Evolutionary conservation across 2,797 vertebrate genomes (phyloP).

Genomic region (Anas bernieri): DNA sequence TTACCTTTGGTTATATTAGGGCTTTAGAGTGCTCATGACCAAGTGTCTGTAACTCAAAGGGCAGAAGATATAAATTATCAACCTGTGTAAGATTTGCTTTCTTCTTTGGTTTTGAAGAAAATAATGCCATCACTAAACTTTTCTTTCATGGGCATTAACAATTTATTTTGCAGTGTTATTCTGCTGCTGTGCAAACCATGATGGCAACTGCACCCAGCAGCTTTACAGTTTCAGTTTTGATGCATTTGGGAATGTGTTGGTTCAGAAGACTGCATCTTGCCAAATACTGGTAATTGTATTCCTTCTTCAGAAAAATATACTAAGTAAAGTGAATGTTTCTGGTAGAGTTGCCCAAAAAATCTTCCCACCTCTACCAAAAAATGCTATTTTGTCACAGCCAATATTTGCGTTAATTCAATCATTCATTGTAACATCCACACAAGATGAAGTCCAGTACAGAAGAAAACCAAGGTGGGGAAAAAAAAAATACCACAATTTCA

Average conservation of each 20-base stretch:
- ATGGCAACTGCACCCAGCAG: neutral
- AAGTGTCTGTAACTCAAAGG: neutral
- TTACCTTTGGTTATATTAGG: neutral
- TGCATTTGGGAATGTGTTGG: rapidly evolving
- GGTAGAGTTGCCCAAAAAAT: neutral
- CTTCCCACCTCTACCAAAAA: neutral
- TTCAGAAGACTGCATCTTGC: neutral
- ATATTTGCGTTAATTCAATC: neutral
- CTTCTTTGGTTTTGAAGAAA: neutral
- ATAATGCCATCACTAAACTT: neutral
- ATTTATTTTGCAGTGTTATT: neutral
- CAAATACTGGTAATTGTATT: neutral
- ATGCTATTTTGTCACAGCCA: neutral
- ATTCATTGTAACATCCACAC: neutral
- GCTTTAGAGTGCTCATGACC: neutral
- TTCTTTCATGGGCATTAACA: neutral
- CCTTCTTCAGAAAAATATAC: neutral
- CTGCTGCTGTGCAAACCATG: neutral
- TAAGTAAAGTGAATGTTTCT: neutral
- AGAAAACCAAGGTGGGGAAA: neutral
- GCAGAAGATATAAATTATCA: neutral
- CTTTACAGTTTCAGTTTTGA: neutral
- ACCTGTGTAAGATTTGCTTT: neutral
- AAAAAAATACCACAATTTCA: neutral
- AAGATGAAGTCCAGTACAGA: neutral